phyloP scores from a whole-genome alignment of 2,113 vertebrate genomes.

The Tragelaphus imberbis region DNA sequence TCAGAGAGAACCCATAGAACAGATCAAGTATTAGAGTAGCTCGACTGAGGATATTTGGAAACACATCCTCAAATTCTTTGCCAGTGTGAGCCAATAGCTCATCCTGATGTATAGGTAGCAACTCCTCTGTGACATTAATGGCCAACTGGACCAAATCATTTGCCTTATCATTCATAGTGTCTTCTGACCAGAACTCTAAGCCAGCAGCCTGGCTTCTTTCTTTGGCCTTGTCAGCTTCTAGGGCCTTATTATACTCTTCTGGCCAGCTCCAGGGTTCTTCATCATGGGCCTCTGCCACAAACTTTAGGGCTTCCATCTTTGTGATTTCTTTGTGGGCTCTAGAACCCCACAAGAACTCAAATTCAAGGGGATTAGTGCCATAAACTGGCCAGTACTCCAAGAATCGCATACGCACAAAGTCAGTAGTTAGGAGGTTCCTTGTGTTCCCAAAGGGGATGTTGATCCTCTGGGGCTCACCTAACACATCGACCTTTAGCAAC shows the following conservation, averaged over 20 bases:
- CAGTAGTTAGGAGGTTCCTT: slow-evolving; percentile 45
- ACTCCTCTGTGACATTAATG: slow-evolving; percentile 54
- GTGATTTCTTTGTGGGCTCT: slow-evolving; percentile 56
- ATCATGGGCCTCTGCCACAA: slow-evolving; percentile 51
- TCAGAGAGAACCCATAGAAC: slow-evolving; percentile 57
- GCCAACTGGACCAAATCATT: slow-evolving; percentile 60
- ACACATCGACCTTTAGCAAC: slow-evolving; percentile 42
- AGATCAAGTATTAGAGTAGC: slow-evolving; percentile 58
- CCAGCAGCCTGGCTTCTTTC: slow-evolving; percentile 61
- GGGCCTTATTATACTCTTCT: slow-evolving; percentile 49
- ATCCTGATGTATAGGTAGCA: slow-evolving; percentile 62
- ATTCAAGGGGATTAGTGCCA: slow-evolving; percentile 53
- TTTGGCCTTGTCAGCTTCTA: slow-evolving; percentile 60
- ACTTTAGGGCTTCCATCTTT: slow-evolving; percentile 58
- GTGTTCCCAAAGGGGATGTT: slow-evolving; percentile 43
- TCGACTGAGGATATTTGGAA: slow-evolving; percentile 58
- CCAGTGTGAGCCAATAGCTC: slow-evolving; percentile 56
- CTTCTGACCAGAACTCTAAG: slow-evolving; percentile 60
- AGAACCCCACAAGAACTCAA: slow-evolving; percentile 57
- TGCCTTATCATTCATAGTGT: slow-evolving; percentile 61
- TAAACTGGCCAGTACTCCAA: slow-evolving; percentile 61
- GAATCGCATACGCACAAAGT: slow-evolving; percentile 57
- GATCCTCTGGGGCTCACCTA: slow-evolving; percentile 41
- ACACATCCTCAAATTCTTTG: slow-evolving; percentile 58
- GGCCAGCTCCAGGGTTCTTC: slow-evolving; percentile 58